phyloP scores from a whole-genome alignment of 2,797 vertebrate genomes.

The Channallabes apus region DNA sequence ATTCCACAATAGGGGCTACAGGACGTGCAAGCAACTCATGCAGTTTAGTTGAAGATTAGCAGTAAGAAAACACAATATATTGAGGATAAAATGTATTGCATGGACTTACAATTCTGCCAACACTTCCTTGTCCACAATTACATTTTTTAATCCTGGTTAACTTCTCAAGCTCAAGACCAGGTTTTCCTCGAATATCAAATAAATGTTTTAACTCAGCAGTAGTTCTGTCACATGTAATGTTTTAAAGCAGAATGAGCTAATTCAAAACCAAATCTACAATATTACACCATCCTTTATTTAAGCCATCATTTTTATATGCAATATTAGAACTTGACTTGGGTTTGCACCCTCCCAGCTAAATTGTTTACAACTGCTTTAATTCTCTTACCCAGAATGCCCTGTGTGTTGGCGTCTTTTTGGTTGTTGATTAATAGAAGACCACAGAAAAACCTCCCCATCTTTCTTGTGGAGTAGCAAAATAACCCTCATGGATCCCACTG shows the following conservation, averaged over 20 bases:
- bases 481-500: slow-evolving; percentile 52
- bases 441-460: slow-evolving; percentile 56
- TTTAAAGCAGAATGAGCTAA: neutral
- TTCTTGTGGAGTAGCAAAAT: slow-evolving; percentile 61
- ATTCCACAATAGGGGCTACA: slow-evolving; percentile 30
- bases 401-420: slow-evolving; percentile 25
- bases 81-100: neutral
- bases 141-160: slow-evolving; percentile 51
- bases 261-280: neutral
- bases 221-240: neutral
- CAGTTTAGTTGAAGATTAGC: neutral
- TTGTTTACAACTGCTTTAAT: neutral
- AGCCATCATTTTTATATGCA: no score
- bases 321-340: neutral
- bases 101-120: slow-evolving; percentile 53
- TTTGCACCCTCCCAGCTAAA: neutral
- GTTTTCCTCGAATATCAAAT: slow-evolving; percentile 58
- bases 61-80: neutral
- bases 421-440: slow-evolving; percentile 65
- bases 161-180: slow-evolving; percentile 55
- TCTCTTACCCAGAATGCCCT: slow-evolving; percentile 69
- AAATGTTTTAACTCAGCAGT: neutral
- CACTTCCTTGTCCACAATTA: slow-evolving; percentile 57
- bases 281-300: neutral
- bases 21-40: neutral